Evolutionary conservation across 2,113 vertebrate species (phyloP), one percentile per base, ranked within the genome.

Genomic region (Tyrannus savana): DNA sequence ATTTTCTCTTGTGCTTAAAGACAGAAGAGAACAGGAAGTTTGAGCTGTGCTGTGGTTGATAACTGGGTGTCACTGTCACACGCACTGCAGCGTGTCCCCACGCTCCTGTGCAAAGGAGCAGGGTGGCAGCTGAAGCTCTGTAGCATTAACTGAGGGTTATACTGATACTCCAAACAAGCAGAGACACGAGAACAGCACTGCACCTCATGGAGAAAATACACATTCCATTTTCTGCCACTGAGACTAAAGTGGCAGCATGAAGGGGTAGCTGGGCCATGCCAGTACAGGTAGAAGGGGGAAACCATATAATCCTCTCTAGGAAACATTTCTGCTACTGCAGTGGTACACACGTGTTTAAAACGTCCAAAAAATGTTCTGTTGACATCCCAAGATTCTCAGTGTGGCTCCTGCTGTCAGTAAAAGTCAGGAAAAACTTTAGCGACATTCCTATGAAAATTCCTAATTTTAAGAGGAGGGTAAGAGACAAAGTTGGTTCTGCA

Each of bases 1-100:
- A 85, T 47, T 46, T 47, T 49, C 30, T 28, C 84, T 75, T 77
- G 15, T 30, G 39, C 19, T 64, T 83, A 44, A 76, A 80, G 21
- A 42, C 3, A 12, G 41, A 39, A 33, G 8, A 84, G 60, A 77
- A 37, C 9, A 81, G 71, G 68, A 86, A 82, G 63, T n/a, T 44
- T 63, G 4, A n/a, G 18, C 31, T 83, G 28, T 74, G 39, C 41
- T 77, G 41, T 56, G 28, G n/a, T 72, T 60, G 66, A 30, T 66
- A 66, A n/a, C 23, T 68, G 59, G 39, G 37, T 35, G 42, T 28
- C 27, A 7, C 1, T 64, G 62, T 52, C 39, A 35, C 35, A 53
- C 0, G 0, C 16, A 13, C 49, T 83, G 86, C 31, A 66, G 56
- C 8, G 2, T 31, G 63, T 89, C 9, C 62, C 62, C 5, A 1